Evolutionary conservation across 2,797 vertebrate species (phyloP).

Genomic region (Benthosema pterotum): DNA sequence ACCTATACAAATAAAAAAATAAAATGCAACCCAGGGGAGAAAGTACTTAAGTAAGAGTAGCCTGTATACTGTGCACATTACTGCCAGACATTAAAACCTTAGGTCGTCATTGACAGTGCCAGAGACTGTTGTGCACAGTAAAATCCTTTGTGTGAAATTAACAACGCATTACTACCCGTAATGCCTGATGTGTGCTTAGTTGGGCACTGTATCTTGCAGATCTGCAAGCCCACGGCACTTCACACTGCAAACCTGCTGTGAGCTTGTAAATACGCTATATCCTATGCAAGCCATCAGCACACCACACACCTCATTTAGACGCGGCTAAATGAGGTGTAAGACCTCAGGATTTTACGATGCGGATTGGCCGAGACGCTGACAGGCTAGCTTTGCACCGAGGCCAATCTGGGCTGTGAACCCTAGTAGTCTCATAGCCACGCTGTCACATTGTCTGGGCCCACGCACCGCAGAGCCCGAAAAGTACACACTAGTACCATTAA

Average conservation of each 20-base stretch:
- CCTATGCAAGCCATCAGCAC: too few relatives aligned
- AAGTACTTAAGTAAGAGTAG: too few relatives aligned
- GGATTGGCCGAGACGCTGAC: conserved; percentile 35
- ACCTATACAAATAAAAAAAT: too few relatives aligned
- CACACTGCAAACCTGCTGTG: too few relatives aligned
- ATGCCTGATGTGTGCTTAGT: too few relatives aligned
- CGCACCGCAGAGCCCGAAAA: conserved; percentile 61
- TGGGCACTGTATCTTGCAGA: too few relatives aligned
- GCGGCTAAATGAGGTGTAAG: too few relatives aligned
- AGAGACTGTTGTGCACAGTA: conserved; percentile 13
- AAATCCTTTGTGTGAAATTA: neutral
- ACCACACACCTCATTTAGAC: too few relatives aligned
- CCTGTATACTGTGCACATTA: too few relatives aligned
- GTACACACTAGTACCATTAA: conserved; percentile 62
- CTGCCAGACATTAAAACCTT: conserved; percentile 2
- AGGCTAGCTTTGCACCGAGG: conserved; percentile 30
- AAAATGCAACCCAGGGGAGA: too few relatives aligned
- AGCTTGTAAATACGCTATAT: too few relatives aligned
- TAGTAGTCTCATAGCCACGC: conserved; percentile 48
- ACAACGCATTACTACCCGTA: neutral
- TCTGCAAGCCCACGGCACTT: too few relatives aligned
- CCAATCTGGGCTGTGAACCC: conserved; percentile 56
- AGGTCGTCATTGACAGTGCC: conserved; percentile 12
- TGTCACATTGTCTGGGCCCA: conserved; percentile 61
- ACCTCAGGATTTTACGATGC: neutral